Percentiles rank a stretch among this genome's conserved stretches.
Evolutionary conservation across 2,113 vertebrate species (phyloP).

Genomic region (Balaeniceps rex): DNA sequence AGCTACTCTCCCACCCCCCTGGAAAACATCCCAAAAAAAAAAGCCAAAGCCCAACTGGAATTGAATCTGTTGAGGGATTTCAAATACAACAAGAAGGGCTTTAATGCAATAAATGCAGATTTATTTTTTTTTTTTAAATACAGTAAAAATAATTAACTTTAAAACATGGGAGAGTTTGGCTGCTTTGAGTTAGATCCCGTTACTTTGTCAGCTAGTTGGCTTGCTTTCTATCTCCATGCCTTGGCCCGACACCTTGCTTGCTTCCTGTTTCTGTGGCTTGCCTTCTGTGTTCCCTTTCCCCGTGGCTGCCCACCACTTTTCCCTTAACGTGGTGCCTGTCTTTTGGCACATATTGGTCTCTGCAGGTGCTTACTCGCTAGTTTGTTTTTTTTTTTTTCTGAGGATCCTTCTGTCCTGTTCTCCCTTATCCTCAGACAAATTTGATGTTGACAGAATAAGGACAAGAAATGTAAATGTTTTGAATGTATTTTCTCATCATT

Average conservation of each 20-base stretch:
- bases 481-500: background rate
- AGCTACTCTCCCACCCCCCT: background rate
- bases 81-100: background rate
- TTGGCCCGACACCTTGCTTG: background rate
- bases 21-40: background rate
- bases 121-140: background rate
- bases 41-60: background rate
- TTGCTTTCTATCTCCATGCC: background rate
- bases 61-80: background rate
- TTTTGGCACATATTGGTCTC: background rate
- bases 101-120: background rate
- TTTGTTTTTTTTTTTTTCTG: background rate
- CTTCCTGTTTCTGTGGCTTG: background rate
- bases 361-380: background rate
- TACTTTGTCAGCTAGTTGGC: background rate
- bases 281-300: background rate
- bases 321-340: background rate
- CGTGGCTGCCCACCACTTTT: background rate
- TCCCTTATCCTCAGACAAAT: background rate
- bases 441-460: background rate
- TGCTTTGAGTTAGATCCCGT: background rate
- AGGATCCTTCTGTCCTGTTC: background rate
- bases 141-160: background rate
- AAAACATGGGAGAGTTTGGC: background rate
- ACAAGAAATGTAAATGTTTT: background rate